Base-by-base conservation (phyloP, 2,888 invertebrate species). In the Diloba caeruleocephala region DNA sequence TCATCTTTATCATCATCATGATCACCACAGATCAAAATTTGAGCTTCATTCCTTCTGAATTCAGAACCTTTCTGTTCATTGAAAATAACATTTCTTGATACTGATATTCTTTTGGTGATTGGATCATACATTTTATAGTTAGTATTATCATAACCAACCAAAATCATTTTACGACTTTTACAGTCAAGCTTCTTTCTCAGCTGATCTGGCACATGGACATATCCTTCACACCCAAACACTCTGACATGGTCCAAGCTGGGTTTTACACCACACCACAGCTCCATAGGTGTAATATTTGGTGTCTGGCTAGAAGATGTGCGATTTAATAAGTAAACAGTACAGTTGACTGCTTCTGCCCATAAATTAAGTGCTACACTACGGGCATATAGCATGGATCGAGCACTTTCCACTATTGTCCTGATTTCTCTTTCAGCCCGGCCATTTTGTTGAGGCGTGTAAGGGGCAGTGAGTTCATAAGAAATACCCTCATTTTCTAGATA, bases 121-220 rank as follows among this genome's bases (percentile, higher is more conserved):
- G 5, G 0, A 52, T 69, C 29, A 38, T 43, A 79, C 60, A 79
- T 71, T 41, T 69, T 72, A 14, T 78, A 78, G 10, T 77, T 79
- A 9, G 43, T 65, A 3, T 72, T 54, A 1, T 68, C 63, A 71
- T 81, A 80, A n/a, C 79, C 78, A 9, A 82, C 65, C 14, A 78
- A 48, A 7, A 78, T 52, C 55, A 63, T 57, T 28, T 67, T 73
- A 4, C 39, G 8, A 48, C 70, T 70, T 34, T 73, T 76, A 10
- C n/a, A n/a, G n/a, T n/a, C n/a, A n/a, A n/a, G n/a, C n/a, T 50
- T 67, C 25, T 45, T 63, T 43, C 81, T 61, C 9, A 61, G 41
- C 32, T 75, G 56, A 21, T 81, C 63, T 3, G 81, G 80, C 5
- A 80, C 43, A 58, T 82, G 79, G 0, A 75, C 74, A 60, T 65